Evolutionary conservation across 2,113 vertebrate genomes (phyloP).

Genomic region (Saccopteryx leptura): DNA sequence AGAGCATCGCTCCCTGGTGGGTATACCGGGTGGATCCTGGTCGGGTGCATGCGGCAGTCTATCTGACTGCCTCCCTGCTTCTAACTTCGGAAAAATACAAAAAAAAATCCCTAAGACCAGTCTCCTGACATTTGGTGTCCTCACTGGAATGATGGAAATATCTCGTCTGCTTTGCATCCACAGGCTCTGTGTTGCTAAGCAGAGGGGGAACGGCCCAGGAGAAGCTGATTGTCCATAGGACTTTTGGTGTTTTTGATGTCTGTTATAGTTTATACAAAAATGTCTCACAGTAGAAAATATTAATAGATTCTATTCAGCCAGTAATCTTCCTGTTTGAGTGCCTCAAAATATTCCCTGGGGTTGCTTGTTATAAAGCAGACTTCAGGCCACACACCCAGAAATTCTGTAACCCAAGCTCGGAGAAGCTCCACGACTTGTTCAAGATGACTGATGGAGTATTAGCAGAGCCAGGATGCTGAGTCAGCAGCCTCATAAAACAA

Average conservation of each 20-base stretch:
- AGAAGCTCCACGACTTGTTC: not conserved
- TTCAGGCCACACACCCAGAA: not conserved
- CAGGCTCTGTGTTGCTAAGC: not conserved
- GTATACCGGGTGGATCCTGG: no score
- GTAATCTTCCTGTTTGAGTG: not conserved
- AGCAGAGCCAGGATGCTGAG: not conserved
- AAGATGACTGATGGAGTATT: not conserved
- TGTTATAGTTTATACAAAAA: not conserved
- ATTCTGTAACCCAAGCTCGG: not conserved
- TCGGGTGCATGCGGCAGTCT: no score
- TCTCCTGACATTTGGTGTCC: not conserved
- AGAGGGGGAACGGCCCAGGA: not conserved
- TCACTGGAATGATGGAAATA: not conserved
- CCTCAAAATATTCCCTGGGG: not conserved
- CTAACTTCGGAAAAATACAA: no score
- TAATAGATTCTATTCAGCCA: not conserved
- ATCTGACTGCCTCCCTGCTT: no score
- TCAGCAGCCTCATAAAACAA: not conserved
- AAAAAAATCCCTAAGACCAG: not conserved
- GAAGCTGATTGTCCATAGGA: not conserved
- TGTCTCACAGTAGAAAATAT: not conserved
- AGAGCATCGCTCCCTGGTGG: no score
- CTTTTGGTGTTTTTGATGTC: not conserved
- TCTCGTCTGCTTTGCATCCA: not conserved
- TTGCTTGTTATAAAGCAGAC: not conserved